Evolutionary conservation across 2,113 vertebrate species (phyloP), one percentile per base, ranked within the genome.

Genomic region (Anser cygnoides): DNA sequence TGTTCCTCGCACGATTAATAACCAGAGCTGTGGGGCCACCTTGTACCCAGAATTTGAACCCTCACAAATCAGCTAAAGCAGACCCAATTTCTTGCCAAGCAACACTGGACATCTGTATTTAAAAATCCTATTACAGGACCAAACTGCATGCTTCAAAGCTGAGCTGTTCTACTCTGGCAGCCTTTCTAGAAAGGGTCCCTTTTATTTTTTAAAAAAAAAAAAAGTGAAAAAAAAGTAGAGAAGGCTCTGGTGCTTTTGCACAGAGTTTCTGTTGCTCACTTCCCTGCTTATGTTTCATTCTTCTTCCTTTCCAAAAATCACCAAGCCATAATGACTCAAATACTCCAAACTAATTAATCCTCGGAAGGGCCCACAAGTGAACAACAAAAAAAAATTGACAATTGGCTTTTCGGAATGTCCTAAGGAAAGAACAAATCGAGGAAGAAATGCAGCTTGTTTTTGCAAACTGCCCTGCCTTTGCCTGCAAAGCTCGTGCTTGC

Each of bases 281-380:
- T 49, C 25, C 41, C 16, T 44, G 41, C 4, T 9, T 13, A n/a
- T 22, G n/a, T 16, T 75, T 25, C 70, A 50, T 68, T 93, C 26
- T 13, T 72, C 85, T 78, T 84, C 80, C 74, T 25, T 63, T 78
- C 78, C 77, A 70, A 84, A 92, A 65, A 13, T n/a, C 65, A 43
- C 68, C 63, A 29, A 59, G 10, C 58, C 2, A 2, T 70, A 33
- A 33, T 65, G 59, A 44, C 72, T 58, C 58, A 10, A 35, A 16
- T 33, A 6, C 44, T 43, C 72, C 2, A 3, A 62, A 66, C 33
- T 65, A 76, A 90, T 66, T 59, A 46, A 72, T 81, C 79, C n/a
- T 91, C 39, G 85, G 49, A 33, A 92, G 66, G 59, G 39, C 33
- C 70, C 46, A 50, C 6, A 31, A 75, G 14, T 7, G 26, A 16